Base-by-base conservation (phyloP, 2,113 vertebrate species). In the Ardeotis arabs region DNA sequence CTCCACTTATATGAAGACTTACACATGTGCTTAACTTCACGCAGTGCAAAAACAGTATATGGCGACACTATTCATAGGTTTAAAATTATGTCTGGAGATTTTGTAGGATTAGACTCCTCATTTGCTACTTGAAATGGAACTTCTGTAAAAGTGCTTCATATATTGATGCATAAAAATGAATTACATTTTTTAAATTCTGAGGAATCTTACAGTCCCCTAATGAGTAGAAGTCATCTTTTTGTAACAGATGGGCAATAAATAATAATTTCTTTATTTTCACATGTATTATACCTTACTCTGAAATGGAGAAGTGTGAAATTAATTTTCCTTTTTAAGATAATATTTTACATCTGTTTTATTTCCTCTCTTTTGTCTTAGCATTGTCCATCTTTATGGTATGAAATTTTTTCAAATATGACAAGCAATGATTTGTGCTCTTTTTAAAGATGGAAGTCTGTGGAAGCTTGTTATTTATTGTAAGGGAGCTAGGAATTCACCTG, bases 11-110 rank as follows among this genome's bases (percentile, higher is more conserved):
- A 37, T 62, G 50, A 91, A 58, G n/a, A 49, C 9, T 75, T 68
- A 25, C 3, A 28, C 6, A 23, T 19, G 5, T 44, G 9, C 37
- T 88, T 47, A 47, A 2, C 28, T 66, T 87, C 37, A 45, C 27
- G 24, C 16, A 64, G 21, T 53, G 16, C 20, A 44, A 93, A 83
- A 68, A 0, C 49, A 28, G 9, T 39, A 39, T 17, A 44, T 49
- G 22, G 23, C 0, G 4, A 49, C 11, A 16, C 28, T 63, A 8
- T 37, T 72, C 2, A 1, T 1, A 6, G 7, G 9, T 58, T 69
- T 76, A 49, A 91, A 85, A 82, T 14, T 0, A 8, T 39, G 29
- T 55, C 50, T 81, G 44, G 47, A 49, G 33, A 21, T 45, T 55
- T 74, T 47, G 20, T 41, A 59, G 47, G 11, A 52, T 70, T 59